These are phyloP conservation scores for Drosophila multiciliata DNA, from an alignment of 2,888 invertebrate species.

Conservation along the genomic window DNA sequence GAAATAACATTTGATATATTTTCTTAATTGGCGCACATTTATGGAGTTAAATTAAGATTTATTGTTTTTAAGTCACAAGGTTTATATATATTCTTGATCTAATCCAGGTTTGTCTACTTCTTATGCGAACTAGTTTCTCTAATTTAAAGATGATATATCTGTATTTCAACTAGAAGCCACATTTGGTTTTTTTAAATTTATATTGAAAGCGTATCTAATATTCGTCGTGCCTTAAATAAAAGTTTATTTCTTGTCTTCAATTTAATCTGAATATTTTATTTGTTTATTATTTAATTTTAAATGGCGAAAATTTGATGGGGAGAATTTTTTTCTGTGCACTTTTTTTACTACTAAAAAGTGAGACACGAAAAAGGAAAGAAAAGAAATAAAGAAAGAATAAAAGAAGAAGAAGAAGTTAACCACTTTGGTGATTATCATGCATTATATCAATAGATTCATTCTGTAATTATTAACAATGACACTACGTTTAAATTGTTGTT, in stretches of 20 bases:
- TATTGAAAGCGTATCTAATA: neutral
- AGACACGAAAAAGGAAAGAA: neutral
- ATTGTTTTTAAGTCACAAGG: neutral
- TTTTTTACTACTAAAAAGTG: neutral
- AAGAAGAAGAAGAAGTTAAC: neutral
- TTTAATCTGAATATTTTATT: neutral
- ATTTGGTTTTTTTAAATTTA: neutral
- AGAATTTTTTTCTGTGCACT: neutral
- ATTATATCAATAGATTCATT: conserved; percentile 38
- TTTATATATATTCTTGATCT: neutral
- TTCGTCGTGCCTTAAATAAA: neutral
- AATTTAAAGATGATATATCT: neutral
- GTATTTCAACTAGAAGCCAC: neutral
- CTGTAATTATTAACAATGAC: conserved; percentile 65
- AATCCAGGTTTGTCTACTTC: no score
- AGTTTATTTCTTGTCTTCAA: neutral
- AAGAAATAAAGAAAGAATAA: neutral
- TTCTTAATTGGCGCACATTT: neutral
- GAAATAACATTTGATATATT: neutral
- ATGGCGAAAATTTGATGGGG: neutral
- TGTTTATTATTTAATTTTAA: neutral
- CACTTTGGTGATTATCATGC: conserved; percentile 37
- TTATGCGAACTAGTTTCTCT: neutral
- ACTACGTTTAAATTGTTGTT: conserved; percentile 69
- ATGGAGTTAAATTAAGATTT: neutral